These are phyloP conservation scores for Wasmannia auropunctata DNA, from an alignment of 1,140 invertebrate genomes.

Conservation along the genomic window DNA sequence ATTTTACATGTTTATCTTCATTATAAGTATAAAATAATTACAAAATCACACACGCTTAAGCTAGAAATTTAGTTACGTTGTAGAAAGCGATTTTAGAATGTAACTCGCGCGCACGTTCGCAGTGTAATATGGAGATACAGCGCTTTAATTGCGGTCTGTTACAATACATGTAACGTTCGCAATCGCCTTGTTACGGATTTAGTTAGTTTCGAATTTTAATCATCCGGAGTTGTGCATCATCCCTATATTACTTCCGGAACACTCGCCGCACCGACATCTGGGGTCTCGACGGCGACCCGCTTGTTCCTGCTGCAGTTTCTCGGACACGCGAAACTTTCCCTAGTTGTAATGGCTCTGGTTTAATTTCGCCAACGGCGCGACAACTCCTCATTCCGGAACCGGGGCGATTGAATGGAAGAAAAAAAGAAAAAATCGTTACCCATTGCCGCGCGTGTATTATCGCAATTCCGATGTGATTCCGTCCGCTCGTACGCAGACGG, in stretches of 20 bases:
- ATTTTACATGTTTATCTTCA: not conserved
- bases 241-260: constrained; percentile 4
- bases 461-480: not conserved
- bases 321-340: not conserved
- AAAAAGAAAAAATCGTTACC: not conserved
- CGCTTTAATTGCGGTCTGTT: constrained; percentile 37
- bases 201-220: constrained; percentile 50
- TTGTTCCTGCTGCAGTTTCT: constrained; percentile 18
- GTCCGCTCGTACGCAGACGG: not conserved
- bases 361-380: not conserved
- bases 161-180: constrained; percentile 13
- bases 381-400: not conserved
- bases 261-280: constrained; percentile 1
- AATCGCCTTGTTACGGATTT: constrained; percentile 39
- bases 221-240: constrained; percentile 31
- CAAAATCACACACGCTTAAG: not conserved
- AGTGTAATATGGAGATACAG: constrained; percentile 2
- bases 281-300: not conserved
- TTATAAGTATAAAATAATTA: not conserved
- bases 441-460: not conserved
- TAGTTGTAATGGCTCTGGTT: not conserved
- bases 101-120: not conserved
- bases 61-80: not conserved
- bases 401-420: not conserved
- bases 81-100: constrained; percentile 4